Conservation (phyloP, 2,797 vertebrate species). For the Pempheris klunzingeri region DNA sequence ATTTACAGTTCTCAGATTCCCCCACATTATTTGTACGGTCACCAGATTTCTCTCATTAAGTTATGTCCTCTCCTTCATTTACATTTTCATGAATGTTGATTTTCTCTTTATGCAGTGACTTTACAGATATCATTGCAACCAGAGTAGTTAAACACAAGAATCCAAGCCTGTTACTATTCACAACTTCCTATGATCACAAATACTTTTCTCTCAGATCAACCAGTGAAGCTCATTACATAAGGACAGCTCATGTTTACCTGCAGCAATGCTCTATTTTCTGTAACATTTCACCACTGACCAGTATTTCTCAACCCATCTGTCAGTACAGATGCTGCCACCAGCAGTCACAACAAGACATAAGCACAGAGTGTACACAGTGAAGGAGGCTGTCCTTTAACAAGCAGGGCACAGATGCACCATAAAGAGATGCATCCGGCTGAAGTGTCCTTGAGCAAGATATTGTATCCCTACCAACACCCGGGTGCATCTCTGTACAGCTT, state of each 20-base stretch:
- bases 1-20: conserved; percentile 10
- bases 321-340: conserved; percentile 45
- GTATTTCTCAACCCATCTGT: conserved; percentile 55
- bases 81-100: conserved; percentile 20
- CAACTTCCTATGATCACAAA: not conserved
- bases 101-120: not conserved
- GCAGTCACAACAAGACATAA: conserved; percentile 24
- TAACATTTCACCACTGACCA: conserved; percentile 37
- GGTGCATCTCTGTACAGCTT: not conserved
- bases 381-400: conserved; percentile 25
- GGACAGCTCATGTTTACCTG: conserved; percentile 10
- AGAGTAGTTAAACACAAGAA: not conserved
- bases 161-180: not conserved
- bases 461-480: not conserved
- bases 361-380: conserved; percentile 16
- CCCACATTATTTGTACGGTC: not conserved
- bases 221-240: not conserved
- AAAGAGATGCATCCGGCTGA: conserved; percentile 26
- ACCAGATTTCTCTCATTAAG: not conserved
- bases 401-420: conserved; percentile 19
- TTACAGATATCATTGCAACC: not conserved
- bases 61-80: not conserved
- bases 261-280: not conserved
- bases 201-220: conserved; percentile 10
- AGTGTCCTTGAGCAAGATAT: conserved; percentile 34